Evolutionary conservation across 2,113 vertebrate genomes (phyloP), one percentile per base, ranked within the genome.

Genomic region (Addax nasomaculatus): DNA sequence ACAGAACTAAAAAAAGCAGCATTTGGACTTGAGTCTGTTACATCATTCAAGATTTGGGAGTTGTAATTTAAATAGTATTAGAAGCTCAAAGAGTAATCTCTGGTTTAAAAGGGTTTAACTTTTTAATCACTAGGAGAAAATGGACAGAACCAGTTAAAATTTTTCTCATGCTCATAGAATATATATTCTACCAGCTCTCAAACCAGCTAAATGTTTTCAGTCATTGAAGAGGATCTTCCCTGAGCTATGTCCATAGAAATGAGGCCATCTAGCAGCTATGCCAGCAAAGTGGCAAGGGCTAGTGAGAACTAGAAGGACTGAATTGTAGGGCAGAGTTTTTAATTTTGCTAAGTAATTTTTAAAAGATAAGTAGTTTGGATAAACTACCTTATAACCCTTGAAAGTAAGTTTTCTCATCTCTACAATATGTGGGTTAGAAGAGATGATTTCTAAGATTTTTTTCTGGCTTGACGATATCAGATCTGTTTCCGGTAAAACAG

Each of bases 21-120:
- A 81, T 93, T 90, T 89, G 62, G 93, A 36, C 47, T 90, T 70
- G 51, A 85, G 84, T 47, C 70, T 30, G 70, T 94, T 86, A 85
- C 70, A 94, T 94, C 81, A 88, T 23, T 95, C 87, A 92, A 96
- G 91, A 95, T 87, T 73, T 93, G 84, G 23, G 89, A 88, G 87
- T 96, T 96, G 96, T 97, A 93, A 98, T 97, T 97, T 96, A 97
- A 93, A 97, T 57, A 96, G 96, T 95, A 96, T 97, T 96, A 97
- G 97, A 64, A 58, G 88, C 92, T 92, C 64, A 79, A 33, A 51
- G 87, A 93, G 12, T 96, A 96, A 96, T 96, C 96, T 95, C 85
- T 51, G 97, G 78, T 96, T 97, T 92, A 39, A 95, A 88, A 90
- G 67, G 93, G 89, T 62, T 97, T 98, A 95, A 83, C 88, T 90